phyloP scores from a whole-genome alignment of 2,888 invertebrate species.

The Notodonta dromedarius region DNA sequence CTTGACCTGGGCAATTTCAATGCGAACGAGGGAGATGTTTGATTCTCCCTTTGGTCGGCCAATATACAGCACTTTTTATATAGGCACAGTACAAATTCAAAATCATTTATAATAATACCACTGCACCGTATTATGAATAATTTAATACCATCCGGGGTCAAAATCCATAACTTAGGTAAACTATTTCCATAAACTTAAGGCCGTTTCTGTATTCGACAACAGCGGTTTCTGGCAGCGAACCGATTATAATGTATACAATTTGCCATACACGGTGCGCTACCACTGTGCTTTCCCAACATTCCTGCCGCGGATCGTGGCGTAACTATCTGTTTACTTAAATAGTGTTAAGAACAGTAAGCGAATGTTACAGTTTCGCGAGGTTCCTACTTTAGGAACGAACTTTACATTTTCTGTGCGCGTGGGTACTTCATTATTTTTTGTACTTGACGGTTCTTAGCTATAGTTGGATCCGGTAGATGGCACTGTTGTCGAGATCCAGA shows the following conservation, averaged over 20 bases:
- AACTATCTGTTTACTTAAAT: slow-evolving; percentile 5
- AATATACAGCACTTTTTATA: no score
- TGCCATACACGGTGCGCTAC: slow-evolving; percentile 5
- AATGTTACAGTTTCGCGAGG: background rate
- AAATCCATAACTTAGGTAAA: background rate
- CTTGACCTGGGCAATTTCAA: no score
- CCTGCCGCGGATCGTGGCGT: slow-evolving; percentile 1
- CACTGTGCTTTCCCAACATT: slow-evolving; percentile 4
- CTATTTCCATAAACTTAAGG: slow-evolving; percentile 4
- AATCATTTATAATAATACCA: background rate
- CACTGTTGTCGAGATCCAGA: no score
- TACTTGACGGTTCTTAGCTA: no score
- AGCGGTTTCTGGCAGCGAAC: slow-evolving; percentile 2
- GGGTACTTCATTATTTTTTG: no score
- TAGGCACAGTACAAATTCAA: background rate
- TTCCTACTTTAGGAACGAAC: no score
- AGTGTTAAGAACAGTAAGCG: background rate
- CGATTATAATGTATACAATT: slow-evolving; percentile 8
- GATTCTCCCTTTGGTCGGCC: no score
- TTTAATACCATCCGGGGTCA: background rate
- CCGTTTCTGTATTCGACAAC: slow-evolving; percentile 6
- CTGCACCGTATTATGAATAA: background rate
- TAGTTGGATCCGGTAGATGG: no score
- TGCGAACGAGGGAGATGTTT: no score
- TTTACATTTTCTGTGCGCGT: no score